Evolutionary conservation across 35 echinoderm and acorn worm species (phyloP), one percentile per base, ranked within the genome.

Genomic region (Lytechinus variegatus): DNA sequence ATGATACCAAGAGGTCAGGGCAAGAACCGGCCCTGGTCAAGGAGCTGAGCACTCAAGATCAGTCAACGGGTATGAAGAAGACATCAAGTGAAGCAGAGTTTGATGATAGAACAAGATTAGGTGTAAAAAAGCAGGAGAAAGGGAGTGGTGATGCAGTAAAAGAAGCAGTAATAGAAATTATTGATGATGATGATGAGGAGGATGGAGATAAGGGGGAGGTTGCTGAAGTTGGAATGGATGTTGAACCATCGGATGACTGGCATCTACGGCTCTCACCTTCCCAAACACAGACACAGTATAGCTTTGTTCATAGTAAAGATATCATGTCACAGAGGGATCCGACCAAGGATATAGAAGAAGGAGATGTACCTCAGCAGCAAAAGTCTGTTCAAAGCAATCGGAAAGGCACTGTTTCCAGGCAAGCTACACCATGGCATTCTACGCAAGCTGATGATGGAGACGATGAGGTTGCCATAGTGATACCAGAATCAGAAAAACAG

Each of bases 231-330:
- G 94, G 16, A 91, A 86, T n/a, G 16, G 54, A n/a, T 89, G 92
- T 27, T 55, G 92, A 10, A 5, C 29, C 94, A 8, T 91, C 96
- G 7, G 51, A 95, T 52, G 96, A 96, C 14, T 96, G 96, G 96
- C 44, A 56, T n/a, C 87, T 96, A 13, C 94, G 87, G 9, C 86
- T 95, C 21, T 95, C 96, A 10, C 93, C 96, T 4, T 95, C 96
- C 21, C 96, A 96, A 61, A 96, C 96, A 2, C 94, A 96, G 92
- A 52, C 58, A 33, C 54, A 53, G 87, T n/a, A 95, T 52, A 27
- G 86, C 94, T 14, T 56, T 53, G 90, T 28, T 57, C 58, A 57
- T 11, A 56, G 55, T 12, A 54, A 54, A 90, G 88, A 13, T 10
- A 12, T 54, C 88, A 90, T 14, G 88, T 90, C 88, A 16, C 27